phyloP scores from a whole-genome alignment of 2,113 vertebrate genomes.

The Gobius niger region DNA sequence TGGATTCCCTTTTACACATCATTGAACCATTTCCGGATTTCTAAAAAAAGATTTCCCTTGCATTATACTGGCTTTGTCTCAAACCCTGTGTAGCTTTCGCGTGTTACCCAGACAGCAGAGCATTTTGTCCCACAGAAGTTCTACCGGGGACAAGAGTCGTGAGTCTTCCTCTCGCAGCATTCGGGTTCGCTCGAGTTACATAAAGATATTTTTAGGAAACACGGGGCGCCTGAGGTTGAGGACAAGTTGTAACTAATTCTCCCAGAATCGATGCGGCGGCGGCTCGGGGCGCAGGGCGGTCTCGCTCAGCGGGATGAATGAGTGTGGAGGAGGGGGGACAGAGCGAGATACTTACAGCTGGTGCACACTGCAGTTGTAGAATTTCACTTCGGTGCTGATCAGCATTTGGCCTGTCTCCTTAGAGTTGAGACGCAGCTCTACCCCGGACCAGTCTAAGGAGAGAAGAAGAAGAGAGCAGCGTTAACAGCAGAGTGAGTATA shows the following conservation, averaged over 20 bases:
- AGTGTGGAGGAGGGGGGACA: slow-evolving; percentile 7
- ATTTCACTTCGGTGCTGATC: slow-evolving; percentile 97
- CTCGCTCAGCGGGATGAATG: slow-evolving; percentile 15
- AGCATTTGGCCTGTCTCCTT: slow-evolving; percentile 92
- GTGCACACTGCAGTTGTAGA: slow-evolving; percentile 99
- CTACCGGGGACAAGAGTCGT: slow-evolving; percentile 39
- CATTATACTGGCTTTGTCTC: too few relatives aligned
- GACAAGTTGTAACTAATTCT: slow-evolving; percentile 50
- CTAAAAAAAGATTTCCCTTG: too few relatives aligned
- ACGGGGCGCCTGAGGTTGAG: slow-evolving; percentile 28
- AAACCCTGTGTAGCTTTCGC: background rate
- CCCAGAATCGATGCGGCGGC: slow-evolving; percentile 38
- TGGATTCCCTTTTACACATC: too few relatives aligned
- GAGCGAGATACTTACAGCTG: slow-evolving; percentile 84
- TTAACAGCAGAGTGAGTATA: background rate
- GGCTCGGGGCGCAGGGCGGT: slow-evolving; percentile 19
- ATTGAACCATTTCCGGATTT: too few relatives aligned
- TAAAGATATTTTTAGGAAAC: slow-evolving; percentile 58
- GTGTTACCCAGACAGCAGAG: slow-evolving; percentile 31
- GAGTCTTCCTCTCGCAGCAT: slow-evolving; percentile 38
- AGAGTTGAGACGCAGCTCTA: slow-evolving; percentile 91
- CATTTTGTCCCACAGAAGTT: slow-evolving; percentile 26
- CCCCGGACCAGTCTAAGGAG: slow-evolving; percentile 89
- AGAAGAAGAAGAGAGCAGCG: background rate
- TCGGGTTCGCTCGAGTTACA: slow-evolving; percentile 48